phyloP scores from a whole-genome alignment of 2,888 invertebrate species.

The Scaptomyza caliginosa region DNA sequence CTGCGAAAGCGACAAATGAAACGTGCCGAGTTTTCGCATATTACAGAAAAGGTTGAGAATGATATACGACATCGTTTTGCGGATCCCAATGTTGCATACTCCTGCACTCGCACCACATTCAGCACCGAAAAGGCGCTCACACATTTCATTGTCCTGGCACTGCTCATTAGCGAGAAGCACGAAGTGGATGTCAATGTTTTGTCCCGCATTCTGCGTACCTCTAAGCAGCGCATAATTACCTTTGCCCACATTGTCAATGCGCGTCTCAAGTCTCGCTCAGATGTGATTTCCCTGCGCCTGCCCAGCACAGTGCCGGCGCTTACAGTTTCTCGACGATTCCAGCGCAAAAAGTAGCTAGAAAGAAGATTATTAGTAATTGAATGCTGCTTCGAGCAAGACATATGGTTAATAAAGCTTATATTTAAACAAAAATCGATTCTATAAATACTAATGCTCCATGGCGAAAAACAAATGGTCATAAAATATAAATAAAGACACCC shows the following conservation, averaged over 20 bases:
- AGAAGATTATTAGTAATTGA: no score
- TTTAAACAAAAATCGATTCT: no score
- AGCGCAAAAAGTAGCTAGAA: constrained; percentile 61
- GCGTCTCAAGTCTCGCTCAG: constrained; percentile 51
- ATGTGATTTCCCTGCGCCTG: constrained; percentile 64
- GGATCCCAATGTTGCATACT: constrained; percentile 60
- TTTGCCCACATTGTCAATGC: constrained; percentile 79
- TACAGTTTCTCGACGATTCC: constrained; percentile 39
- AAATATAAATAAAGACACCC: constrained; percentile 21
- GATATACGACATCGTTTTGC: constrained; percentile 81
- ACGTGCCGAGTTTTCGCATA: constrained; percentile 71
- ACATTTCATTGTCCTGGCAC: constrained; percentile 79
- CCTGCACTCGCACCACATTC: constrained; percentile 65
- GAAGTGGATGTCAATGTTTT: constrained; percentile 71
- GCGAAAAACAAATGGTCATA: no score
- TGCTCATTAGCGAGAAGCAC: constrained; percentile 74
- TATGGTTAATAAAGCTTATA: no score
- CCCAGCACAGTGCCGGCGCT: constrained; percentile 74
- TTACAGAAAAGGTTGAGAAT: constrained; percentile 82
- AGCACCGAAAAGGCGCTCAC: constrained; percentile 81
- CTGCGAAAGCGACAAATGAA: constrained; percentile 66
- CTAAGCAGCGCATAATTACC: constrained; percentile 71
- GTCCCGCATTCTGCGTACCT: constrained; percentile 68
- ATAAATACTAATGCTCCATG: background rate
- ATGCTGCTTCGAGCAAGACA: no score